phyloP scores from a whole-genome alignment of 1,140 invertebrate genomes.

The Saccostrea cuccullata region DNA sequence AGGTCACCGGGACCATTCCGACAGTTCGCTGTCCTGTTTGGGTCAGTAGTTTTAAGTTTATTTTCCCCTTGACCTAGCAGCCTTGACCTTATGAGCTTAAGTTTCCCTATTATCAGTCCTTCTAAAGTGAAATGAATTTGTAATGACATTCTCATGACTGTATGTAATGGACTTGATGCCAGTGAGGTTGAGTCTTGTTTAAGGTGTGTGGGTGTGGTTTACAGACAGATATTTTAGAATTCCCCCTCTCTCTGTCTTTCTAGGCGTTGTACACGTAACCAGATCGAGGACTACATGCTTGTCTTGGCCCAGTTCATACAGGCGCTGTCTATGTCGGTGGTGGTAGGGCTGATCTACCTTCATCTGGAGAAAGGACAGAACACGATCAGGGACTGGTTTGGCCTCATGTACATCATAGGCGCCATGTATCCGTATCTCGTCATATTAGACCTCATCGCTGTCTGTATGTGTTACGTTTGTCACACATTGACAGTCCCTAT shows the following conservation, averaged over 20 bases:
- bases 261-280: slow-evolving; percentile 67
- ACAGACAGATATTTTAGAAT: background rate
- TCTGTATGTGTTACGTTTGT: slow-evolving; percentile 61
- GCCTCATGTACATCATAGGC: slow-evolving; percentile 70
- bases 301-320: slow-evolving; percentile 68
- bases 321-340: slow-evolving; percentile 71
- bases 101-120: too few species aligned
- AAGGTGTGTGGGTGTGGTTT: too few species aligned
- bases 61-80: too few species aligned
- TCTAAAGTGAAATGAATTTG: too few species aligned
- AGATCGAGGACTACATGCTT: slow-evolving; percentile 68
- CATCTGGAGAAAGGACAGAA: slow-evolving; percentile 64
- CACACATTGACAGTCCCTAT: too few species aligned
- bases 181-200: too few species aligned
- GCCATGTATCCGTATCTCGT: slow-evolving; percentile 74
- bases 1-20: slow-evolving; percentile 55
- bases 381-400: slow-evolving; percentile 70
- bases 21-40: slow-evolving; percentile 65
- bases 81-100: too few species aligned
- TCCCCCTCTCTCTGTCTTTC: slow-evolving; percentile 9
- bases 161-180: too few species aligned
- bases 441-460: slow-evolving; percentile 70
- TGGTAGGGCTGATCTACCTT: slow-evolving; percentile 71
- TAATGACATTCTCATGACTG: too few species aligned
- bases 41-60: slow-evolving; percentile 48